Evolutionary conservation across 2,888 invertebrate species (phyloP), one percentile per base, ranked within the genome.

Genomic region (Lamproptera curius): DNA sequence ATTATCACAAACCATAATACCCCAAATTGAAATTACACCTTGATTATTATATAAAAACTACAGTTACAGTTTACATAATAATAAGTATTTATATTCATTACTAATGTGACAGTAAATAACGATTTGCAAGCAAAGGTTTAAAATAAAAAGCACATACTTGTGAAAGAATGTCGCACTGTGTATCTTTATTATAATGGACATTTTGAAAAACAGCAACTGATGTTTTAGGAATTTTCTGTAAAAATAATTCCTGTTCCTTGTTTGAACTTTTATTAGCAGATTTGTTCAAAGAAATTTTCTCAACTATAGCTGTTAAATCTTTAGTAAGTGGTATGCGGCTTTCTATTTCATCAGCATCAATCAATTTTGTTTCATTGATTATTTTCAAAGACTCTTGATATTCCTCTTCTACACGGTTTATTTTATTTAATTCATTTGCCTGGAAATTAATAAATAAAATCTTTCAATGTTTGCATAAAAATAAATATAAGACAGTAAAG

Each of bases 121-220:
- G 8, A 8, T 23, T 23, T 23, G 8, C 8, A 23, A 23, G 8
- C 23, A 23, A 23, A 23, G 5, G 8, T 6, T n/a, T n/a, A n/a
- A n/a, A n/a, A n/a, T n/a, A n/a, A n/a, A n/a, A n/a, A n/a, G n/a
- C 6, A 20, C 66, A 65, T 79, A 91, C 91, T 77, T 93, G 91
- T 13, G 83, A 77, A 64, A 89, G 90, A 77, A 93, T 92, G 57
- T 78, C 82, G 56, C 84, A 77, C 17, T 70, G 65, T 36, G 76
- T 71, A 58, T 61, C 70, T 49, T 75, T 67, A 46, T 61, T 46
- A 55, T 57, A 50, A 28, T 75, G 63, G 49, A 91, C 63, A 49
- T 91, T 92, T 76, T 93, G 93, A 70, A 91, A 93, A 0, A 92
- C 90, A 16, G 92, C 93, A 28, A 86, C 87, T 37, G 85, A 76